Evolutionary conservation across 92 coral and sea anemone genomes (phyloP), one percentile per base, ranked within the genome.

Genomic region (Zoanthus sociatus): DNA sequence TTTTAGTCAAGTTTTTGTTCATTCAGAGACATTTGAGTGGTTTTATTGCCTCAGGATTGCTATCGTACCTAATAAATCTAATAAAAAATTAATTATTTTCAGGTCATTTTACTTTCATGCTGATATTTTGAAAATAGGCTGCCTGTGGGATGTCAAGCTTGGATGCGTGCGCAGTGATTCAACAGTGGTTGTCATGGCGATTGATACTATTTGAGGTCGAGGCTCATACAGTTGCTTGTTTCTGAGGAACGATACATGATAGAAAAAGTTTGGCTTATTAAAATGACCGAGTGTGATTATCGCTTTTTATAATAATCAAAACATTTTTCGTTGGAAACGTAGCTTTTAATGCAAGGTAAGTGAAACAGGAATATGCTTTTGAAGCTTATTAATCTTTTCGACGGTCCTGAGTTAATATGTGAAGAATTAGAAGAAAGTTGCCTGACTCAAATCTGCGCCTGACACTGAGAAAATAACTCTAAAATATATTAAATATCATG

Each of bases 111-210:
- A 26, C 26, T 26, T 26, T 26, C 26, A 26, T 26, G 26, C 26
- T 26, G 26, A 26, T 26, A 26, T 26, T 26, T 26, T 26, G 26
- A 26, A 26, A 26, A 26, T 37, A 4, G 42, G 42, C 42, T 37
- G 42, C 42, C 42, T 37, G 42, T 37, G 42, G 42, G 4, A 37
- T 37, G 1, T 37, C 42, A 37, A 37, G 42, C 4, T 4, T 37
- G 4, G 4, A 26, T 26, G 42, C 50, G 70, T 67, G 70, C 70
- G 51, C 26, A 13, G 9, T 64, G 74, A 64, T 21, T 17, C 61
- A 66, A 81, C 15, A 81, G 17, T 60, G 15, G 74, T 81, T 81
- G 55, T 55, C 85, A 81, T 81, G 85, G 21, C 74, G 70, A 81
- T 47, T 17, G 15, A 20, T 30, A 15, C 5, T 13, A 47, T 45